A percentile compares a stretch with the other conserved stretches of the same genome.
phyloP scores from a whole-genome alignment of 1,140 invertebrate genomes.

The Pseudomyrmex pallidus region DNA sequence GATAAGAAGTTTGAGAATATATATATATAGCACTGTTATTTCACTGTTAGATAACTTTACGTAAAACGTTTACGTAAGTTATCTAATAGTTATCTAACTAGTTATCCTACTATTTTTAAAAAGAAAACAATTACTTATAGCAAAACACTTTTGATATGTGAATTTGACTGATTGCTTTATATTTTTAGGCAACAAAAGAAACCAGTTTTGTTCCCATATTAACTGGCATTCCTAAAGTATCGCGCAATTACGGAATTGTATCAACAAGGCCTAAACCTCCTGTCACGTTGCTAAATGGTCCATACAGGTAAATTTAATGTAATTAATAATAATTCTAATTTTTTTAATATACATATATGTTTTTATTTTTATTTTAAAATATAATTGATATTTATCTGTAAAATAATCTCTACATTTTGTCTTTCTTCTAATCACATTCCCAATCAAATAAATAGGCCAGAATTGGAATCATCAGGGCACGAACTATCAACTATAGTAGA shows the following conservation, averaged over 20 bases:
- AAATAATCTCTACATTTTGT: conserved; percentile 13
- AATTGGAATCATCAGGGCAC: conserved; percentile 80
- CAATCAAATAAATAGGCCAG: conserved; percentile 66
- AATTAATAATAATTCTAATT: too few relatives aligned
- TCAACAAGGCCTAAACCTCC: conserved; percentile 73
- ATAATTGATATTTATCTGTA: too few relatives aligned
- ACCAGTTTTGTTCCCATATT: conserved; percentile 73
- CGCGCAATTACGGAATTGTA: conserved; percentile 48
- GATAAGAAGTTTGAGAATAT: neutral
- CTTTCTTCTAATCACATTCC: neutral
- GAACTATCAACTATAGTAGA: conserved; percentile 89
- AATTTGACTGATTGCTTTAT: neutral
- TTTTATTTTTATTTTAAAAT: too few relatives aligned
- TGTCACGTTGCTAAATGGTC: conserved; percentile 74
- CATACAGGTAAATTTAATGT: conserved; percentile 70
- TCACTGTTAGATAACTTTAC: too few relatives aligned
- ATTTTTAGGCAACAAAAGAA: conserved; percentile 63
- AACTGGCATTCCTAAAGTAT: conserved; percentile 75
- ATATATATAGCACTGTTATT: neutral
- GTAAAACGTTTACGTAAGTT: too few relatives aligned
- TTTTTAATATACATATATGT: too few relatives aligned
- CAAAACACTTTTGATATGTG: neutral
- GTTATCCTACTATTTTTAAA: neutral
- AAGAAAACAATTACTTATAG: neutral
- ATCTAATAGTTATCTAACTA: neutral